phyloP scores from a whole-genome alignment of 2,888 invertebrate genomes.

The Ptilodon capucinus region DNA sequence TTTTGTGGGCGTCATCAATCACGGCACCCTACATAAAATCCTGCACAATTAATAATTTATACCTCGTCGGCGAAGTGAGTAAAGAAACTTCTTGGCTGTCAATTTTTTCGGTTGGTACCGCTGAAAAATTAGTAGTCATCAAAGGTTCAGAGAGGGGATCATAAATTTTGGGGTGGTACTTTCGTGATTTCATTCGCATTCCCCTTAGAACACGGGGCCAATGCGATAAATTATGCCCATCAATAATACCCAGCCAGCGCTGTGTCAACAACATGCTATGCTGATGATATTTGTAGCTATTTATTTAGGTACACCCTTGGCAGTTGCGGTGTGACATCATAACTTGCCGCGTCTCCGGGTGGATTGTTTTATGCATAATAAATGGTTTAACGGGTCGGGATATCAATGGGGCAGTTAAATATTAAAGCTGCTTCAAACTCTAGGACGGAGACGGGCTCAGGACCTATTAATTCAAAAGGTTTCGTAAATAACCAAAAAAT shows the following conservation, averaged over 20 bases:
- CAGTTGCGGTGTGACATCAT: constrained; percentile 37
- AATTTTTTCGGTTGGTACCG: constrained; percentile 48
- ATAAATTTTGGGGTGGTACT: constrained; percentile 70
- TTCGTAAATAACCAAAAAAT: no score
- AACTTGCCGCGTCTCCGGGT: constrained; percentile 35
- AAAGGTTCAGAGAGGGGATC: constrained; percentile 61
- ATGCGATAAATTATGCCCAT: constrained; percentile 75
- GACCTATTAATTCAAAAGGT: no score
- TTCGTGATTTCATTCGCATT: constrained; percentile 69
- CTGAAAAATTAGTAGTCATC: constrained; percentile 74
- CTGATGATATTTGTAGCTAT: constrained; percentile 51
- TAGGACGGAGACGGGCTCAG: no score
- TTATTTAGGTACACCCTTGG: constrained; percentile 35
- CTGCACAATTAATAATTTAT: constrained; percentile 47
- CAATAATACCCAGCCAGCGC: constrained; percentile 68
- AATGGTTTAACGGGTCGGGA: constrained; percentile 39
- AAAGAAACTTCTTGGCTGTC: constrained; percentile 46
- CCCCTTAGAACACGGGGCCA: constrained; percentile 65
- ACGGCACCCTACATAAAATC: constrained; percentile 30
- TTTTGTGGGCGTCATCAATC: constrained; percentile 30
- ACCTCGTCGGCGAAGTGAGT: constrained; percentile 36
- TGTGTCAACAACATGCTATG: constrained; percentile 72
- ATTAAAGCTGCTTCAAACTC: background rate
- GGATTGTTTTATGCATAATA: constrained; percentile 48
- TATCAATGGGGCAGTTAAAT: constrained; percentile 36